phyloP scores from a whole-genome alignment of 2,113 vertebrate species.

The Mesocricetus auratus region DNA sequence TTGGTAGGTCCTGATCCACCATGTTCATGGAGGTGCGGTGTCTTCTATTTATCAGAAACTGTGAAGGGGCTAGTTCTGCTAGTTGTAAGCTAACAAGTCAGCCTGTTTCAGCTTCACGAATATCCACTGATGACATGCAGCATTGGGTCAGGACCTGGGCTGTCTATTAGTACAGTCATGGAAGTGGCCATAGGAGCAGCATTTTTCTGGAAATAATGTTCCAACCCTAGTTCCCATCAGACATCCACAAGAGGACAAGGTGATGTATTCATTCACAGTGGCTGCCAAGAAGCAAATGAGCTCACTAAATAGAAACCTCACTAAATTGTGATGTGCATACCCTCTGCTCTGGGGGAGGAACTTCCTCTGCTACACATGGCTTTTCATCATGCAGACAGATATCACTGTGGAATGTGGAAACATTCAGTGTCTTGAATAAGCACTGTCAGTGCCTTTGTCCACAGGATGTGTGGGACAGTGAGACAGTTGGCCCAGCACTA shows the following conservation, averaged over 20 bases:
- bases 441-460: not conserved
- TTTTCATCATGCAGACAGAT: not conserved
- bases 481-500: not conserved
- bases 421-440: not conserved
- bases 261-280: not conserved
- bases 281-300: not conserved
- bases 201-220: constrained; percentile 10
- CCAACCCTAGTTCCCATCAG: not conserved
- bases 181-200: not conserved
- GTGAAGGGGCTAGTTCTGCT: not conserved
- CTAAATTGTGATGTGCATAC: not conserved
- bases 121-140: not conserved
- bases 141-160: not conserved
- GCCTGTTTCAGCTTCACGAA: not conserved
- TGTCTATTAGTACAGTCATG: not conserved
- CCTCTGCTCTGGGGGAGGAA: not conserved
- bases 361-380: not conserved
- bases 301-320: not conserved
- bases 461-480: not conserved
- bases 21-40: not conserved
- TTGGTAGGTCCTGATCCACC: not conserved
- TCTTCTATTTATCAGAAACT: not conserved
- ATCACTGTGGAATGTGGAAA: not conserved
- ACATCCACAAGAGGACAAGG: not conserved
- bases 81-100: not conserved